Conservation (phyloP, 2,888 invertebrate genomes). For the Petrolisthes cinctipes region DNA sequence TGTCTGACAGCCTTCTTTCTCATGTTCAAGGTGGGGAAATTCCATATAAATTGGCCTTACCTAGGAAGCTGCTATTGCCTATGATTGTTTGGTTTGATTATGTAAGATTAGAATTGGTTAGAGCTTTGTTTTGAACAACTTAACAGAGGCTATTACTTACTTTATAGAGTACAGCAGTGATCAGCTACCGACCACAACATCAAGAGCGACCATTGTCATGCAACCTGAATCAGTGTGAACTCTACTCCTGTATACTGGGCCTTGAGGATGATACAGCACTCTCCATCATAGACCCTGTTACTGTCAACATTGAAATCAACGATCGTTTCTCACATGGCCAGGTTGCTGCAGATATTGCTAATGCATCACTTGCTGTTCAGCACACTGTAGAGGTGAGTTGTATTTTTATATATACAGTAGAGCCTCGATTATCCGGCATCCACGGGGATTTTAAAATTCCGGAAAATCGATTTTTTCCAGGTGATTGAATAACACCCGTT, state of each 20-base stretch:
- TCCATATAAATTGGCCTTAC: too few species aligned
- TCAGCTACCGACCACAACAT: slow-evolving; percentile 80
- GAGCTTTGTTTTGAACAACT: too few species aligned
- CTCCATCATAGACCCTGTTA: slow-evolving; percentile 93
- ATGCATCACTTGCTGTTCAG: slow-evolving; percentile 66
- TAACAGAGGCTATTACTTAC: not conserved
- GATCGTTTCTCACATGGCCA: slow-evolving; percentile 58
- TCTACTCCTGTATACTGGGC: slow-evolving; percentile 88
- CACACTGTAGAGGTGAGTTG: slow-evolving; percentile 65
- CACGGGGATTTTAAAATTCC: too few species aligned
- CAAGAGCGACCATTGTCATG: slow-evolving; percentile 84
- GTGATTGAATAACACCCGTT: too few species aligned
- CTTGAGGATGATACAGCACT: slow-evolving; percentile 93
- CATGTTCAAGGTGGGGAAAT: too few species aligned
- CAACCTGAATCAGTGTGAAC: slow-evolving; percentile 87
- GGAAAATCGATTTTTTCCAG: too few species aligned
- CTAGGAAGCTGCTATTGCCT: too few species aligned
- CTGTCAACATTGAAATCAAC: slow-evolving; percentile 80
- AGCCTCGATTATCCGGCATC: too few species aligned
- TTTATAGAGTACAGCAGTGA: slow-evolving; percentile 85
- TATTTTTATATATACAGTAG: slow-evolving; percentile 66
- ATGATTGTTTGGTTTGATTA: too few species aligned
- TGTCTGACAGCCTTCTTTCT: too few species aligned
- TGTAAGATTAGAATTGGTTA: too few species aligned
- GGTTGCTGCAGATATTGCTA: slow-evolving; percentile 67